These are phyloP conservation scores for Sigmodon hispidus DNA, from an alignment of 2,113 vertebrate species.

Conservation along the genomic window DNA sequence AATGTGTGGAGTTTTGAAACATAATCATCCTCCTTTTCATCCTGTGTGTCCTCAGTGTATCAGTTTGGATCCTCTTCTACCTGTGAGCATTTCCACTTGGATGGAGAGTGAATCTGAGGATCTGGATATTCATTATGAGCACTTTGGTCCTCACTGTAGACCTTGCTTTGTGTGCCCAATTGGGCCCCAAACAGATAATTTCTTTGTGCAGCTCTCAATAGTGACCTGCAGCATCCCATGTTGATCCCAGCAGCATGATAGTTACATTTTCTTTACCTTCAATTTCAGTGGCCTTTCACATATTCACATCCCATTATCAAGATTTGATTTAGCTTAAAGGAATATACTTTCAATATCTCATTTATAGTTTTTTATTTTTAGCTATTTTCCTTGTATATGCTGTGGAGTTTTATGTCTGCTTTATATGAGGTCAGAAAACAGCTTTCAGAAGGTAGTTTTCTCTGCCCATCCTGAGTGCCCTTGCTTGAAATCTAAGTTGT, in stretches of 20 bases:
- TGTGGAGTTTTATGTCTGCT: background rate
- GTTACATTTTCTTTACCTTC: background rate
- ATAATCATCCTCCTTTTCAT: background rate
- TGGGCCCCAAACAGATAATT: background rate
- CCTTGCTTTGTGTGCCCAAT: background rate
- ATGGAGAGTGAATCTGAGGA: background rate
- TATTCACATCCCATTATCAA: background rate
- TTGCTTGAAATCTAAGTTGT: background rate
- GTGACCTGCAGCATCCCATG: accelerated
- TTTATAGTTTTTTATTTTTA: background rate
- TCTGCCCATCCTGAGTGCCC: too few species aligned
- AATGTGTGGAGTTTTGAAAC: background rate
- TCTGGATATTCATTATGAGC: background rate
- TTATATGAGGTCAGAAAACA: background rate
- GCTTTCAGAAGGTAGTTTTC: too few species aligned
- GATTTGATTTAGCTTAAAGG: background rate
- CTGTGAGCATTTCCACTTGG: background rate
- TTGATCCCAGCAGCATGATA: background rate
- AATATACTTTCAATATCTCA: background rate
- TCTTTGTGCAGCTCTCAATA: background rate
- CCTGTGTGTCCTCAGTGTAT: background rate
- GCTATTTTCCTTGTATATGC: background rate
- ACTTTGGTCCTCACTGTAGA: background rate
- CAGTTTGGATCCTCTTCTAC: background rate
- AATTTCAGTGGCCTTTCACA: background rate